Evolutionary conservation across 2,797 vertebrate genomes (phyloP).

Genomic region (Enteromius fasciolatus): DNA sequence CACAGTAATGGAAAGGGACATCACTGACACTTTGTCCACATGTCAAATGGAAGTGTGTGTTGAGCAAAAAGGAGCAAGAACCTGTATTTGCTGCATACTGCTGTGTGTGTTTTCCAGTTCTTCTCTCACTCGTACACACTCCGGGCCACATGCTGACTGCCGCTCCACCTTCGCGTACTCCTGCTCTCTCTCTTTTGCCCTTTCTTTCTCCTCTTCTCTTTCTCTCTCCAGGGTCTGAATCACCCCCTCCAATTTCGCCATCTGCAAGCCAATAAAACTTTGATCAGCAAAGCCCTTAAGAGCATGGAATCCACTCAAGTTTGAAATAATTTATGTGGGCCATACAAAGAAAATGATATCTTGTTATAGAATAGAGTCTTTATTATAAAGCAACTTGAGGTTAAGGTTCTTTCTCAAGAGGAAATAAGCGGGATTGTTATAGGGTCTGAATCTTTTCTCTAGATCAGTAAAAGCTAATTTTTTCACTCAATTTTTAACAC

Average conservation of each 20-base stretch:
- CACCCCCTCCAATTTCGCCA: conserved; percentile 70
- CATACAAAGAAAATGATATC: not conserved
- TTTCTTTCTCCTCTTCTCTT: conserved; percentile 49
- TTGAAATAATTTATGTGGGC: not conserved
- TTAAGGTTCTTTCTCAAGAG: not conserved
- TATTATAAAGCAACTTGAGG: not conserved
- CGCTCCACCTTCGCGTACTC: conserved; percentile 59
- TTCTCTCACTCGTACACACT: conserved; percentile 68
- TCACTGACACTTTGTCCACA: conserved; percentile 12
- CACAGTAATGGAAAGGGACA: conserved; percentile 36
- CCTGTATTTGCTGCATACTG: conserved; percentile 57
- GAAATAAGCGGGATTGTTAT: not conserved
- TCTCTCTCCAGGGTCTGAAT: conserved; percentile 67
- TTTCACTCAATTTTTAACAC: not conserved
- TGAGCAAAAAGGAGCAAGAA: conserved; percentile 26
- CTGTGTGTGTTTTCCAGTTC: conserved; percentile 70
- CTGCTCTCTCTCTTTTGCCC: conserved; percentile 44
- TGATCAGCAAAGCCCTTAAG: conserved; percentile 8
- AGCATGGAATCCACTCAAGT: not conserved
- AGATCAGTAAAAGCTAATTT: not conserved
- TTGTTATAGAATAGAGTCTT: conserved; percentile 2
- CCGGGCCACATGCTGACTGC: conserved; percentile 60
- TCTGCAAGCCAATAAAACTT: conserved; percentile 61
- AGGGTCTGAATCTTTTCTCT: not conserved
- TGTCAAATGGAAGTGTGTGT: conserved; percentile 17